These are phyloP conservation scores for Neofelis nebulosa DNA, from an alignment of 2,113 vertebrate species.

Conservation along the genomic window DNA sequence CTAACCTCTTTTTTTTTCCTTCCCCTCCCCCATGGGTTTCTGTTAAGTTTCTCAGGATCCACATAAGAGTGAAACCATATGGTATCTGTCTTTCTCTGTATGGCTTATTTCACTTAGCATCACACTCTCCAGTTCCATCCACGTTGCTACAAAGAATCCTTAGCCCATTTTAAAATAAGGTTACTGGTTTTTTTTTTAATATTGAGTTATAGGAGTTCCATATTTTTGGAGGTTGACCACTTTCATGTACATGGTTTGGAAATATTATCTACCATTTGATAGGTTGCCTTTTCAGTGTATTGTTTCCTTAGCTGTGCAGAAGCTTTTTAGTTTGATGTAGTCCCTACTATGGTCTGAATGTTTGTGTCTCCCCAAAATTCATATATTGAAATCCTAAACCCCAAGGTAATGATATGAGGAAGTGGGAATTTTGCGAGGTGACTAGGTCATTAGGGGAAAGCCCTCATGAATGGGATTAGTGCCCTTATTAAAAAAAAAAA, in stretches of 20 bases:
- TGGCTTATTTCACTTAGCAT: no score
- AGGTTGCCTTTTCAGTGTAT: neutral
- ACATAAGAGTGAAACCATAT: no score
- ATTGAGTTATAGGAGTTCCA: neutral
- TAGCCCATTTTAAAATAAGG: neutral
- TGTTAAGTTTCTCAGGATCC: no score
- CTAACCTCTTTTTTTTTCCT: no score
- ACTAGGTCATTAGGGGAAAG: neutral
- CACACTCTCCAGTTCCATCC: no score
- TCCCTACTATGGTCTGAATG: neutral
- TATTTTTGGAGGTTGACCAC: neutral
- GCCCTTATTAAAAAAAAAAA: neutral
- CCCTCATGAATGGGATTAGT: neutral
- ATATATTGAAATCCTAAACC: neutral
- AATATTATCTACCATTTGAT: neutral
- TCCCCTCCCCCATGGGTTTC: no score
- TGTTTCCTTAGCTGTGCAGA: neutral
- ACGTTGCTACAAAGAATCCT: neutral
- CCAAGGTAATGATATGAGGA: neutral
- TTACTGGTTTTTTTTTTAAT: neutral
- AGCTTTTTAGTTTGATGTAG: neutral
- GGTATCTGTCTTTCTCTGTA: no score
- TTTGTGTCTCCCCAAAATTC: neutral
- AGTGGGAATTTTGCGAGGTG: neutral
- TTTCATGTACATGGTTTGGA: neutral